Evolutionary conservation across 2,888 invertebrate genomes (phyloP).

Genomic region (Deilephila porcellus): DNA sequence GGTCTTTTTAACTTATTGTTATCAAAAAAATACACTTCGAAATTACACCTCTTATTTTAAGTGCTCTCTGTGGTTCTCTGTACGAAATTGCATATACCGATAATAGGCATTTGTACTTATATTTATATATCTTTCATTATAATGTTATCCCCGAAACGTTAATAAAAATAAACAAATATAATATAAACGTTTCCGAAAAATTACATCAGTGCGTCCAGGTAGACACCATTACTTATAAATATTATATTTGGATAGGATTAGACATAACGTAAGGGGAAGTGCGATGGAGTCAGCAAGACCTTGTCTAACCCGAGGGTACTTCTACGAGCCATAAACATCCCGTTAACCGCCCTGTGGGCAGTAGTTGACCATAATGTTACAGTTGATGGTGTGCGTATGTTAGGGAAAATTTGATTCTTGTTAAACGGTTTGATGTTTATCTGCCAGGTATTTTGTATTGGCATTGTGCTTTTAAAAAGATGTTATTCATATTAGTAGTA

Average conservation of each 20-base stretch:
- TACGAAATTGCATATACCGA: too few relatives aligned
- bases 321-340: constrained; percentile 33
- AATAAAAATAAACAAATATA: background rate
- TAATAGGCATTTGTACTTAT: too few relatives aligned
- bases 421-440: background rate
- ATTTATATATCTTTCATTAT: too few relatives aligned
- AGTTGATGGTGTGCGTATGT: constrained; percentile 26
- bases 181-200: background rate
- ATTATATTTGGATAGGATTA: constrained; percentile 49
- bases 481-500: background rate
- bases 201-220: background rate
- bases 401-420: constrained; percentile 10
- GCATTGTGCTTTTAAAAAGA: background rate
- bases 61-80: too few relatives aligned
- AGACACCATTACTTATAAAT: constrained; percentile 45
- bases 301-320: constrained; percentile 41
- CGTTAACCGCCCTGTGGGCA: constrained; percentile 28
- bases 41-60: too few relatives aligned
- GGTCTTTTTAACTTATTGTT: too few relatives aligned
- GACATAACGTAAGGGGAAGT: constrained; percentile 44
- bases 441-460: background rate
- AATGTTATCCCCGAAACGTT: background rate
- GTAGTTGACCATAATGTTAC: constrained; percentile 24
- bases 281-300: constrained; percentile 43
- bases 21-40: too few relatives aligned